Percentiles rank a stretch among this genome's conserved stretches.
Conservation (phyloP, 2,888 invertebrate species). For the Hoplodrina ambigua region DNA sequence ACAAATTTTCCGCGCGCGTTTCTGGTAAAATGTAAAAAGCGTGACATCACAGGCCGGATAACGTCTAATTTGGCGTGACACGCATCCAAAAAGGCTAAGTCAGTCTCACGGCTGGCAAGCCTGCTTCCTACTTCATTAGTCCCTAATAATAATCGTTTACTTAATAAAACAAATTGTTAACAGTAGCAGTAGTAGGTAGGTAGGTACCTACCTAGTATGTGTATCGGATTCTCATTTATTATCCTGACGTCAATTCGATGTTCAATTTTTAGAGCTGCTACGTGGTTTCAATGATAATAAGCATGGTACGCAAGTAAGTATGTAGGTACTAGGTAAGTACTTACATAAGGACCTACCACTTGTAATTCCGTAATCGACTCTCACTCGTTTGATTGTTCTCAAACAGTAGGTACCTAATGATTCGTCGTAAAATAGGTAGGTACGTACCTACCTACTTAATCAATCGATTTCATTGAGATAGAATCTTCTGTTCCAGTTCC, state of each 20-base stretch:
- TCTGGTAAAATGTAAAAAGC: no score
- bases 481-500: not conserved
- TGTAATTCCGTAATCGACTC: constrained; percentile 37
- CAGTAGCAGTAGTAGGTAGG: not conserved
- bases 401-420: constrained; percentile 9
- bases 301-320: not conserved
- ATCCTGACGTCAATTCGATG: constrained; percentile 52
- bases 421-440: constrained; percentile 14
- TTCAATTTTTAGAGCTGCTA: constrained; percentile 53
- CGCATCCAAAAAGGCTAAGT: no score
- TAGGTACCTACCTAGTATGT: not conserved
- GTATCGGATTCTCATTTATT: constrained; percentile 36
- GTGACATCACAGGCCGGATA: no score
- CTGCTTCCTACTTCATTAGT: no score
- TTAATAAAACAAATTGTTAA: no score
- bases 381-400: constrained; percentile 12
- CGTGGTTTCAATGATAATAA: constrained; percentile 46
- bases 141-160: no score
- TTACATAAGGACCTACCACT: constrained; percentile 1
- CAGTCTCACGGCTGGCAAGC: no score
- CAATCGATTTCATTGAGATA: not conserved
- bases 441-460: not conserved
- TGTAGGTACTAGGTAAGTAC: not conserved
- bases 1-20: no score
- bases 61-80: no score